Evolutionary conservation across 2,888 invertebrate species (phyloP).

Genomic region (Chirona hameri): DNA sequence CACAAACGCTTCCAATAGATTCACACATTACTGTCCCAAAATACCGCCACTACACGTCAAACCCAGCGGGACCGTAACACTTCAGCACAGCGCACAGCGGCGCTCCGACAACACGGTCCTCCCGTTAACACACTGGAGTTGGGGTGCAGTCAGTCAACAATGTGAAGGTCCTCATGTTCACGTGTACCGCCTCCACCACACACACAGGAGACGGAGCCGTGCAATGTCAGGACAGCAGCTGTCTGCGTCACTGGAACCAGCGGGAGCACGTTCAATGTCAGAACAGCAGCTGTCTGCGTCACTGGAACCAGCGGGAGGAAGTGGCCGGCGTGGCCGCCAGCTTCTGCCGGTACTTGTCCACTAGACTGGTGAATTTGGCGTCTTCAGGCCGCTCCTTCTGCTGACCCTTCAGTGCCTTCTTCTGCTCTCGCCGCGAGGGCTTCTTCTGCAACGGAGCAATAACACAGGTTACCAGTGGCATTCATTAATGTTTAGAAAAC

Average conservation of each 20-base stretch:
- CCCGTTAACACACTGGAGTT: no score
- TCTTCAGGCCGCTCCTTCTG: slow-evolving; percentile 31
- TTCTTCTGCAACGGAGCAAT: slow-evolving; percentile 9
- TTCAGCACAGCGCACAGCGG: no score
- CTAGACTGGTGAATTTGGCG: slow-evolving; percentile 32
- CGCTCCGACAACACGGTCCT: no score
- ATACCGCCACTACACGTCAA: no score
- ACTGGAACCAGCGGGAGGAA: slow-evolving; percentile 32
- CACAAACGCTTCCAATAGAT: no score
- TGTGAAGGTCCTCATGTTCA: no score
- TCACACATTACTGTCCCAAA: no score
- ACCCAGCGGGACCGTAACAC: no score
- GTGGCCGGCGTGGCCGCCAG: slow-evolving; percentile 30
- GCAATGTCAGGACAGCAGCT: not conserved
- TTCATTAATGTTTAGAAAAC: no score
- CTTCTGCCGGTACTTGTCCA: slow-evolving; percentile 34
- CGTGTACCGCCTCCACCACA: no score
- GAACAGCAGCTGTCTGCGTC: not conserved
- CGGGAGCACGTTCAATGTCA: no score
- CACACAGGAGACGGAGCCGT: not conserved
- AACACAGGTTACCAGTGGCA: not conserved
- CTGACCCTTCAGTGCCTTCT: slow-evolving; percentile 28
- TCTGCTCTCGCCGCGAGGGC: slow-evolving; percentile 30
- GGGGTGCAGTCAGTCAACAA: no score
- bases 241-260: slow-evolving; percentile 31